These are phyloP conservation scores for Bombycilla garrulus DNA, from an alignment of 2,113 vertebrate genomes.

Conservation along the genomic window DNA sequence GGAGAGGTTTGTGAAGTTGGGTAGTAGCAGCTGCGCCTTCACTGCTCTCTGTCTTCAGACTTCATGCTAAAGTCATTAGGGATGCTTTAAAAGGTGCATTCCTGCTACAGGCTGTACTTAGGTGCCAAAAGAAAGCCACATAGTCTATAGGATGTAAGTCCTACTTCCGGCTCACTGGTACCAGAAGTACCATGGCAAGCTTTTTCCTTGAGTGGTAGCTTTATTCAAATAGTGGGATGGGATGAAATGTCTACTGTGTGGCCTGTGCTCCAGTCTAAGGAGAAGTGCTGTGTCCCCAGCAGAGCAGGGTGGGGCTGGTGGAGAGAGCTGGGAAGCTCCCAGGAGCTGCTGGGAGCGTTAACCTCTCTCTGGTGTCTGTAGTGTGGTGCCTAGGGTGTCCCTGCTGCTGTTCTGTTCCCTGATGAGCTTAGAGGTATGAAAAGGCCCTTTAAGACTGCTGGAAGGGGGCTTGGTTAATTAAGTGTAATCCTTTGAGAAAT, in stretches of 20 bases:
- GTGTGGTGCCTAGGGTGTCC: neutral
- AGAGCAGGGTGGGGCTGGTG: neutral
- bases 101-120: neutral
- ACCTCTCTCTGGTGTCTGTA: neutral
- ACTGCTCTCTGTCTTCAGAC: neutral
- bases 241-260: neutral
- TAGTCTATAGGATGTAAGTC: fast-evolving
- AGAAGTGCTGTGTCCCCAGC: fast-evolving
- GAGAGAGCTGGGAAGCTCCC: neutral
- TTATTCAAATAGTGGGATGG: neutral
- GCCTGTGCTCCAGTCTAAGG: neutral
- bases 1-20: neutral
- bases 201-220: neutral
- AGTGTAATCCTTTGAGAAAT: conserved; percentile 72
- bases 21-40: neutral
- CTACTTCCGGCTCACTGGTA: neutral
- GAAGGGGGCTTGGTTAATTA: conserved; percentile 63
- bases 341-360: neutral
- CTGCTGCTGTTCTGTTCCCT: neutral
- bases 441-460: conserved; percentile 51
- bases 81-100: neutral
- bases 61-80: neutral
- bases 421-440: conserved; percentile 59
- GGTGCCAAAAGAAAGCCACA: neutral
- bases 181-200: neutral